Base-by-base conservation (phyloP, 2,888 invertebrate genomes). In the Junonia oenone region DNA sequence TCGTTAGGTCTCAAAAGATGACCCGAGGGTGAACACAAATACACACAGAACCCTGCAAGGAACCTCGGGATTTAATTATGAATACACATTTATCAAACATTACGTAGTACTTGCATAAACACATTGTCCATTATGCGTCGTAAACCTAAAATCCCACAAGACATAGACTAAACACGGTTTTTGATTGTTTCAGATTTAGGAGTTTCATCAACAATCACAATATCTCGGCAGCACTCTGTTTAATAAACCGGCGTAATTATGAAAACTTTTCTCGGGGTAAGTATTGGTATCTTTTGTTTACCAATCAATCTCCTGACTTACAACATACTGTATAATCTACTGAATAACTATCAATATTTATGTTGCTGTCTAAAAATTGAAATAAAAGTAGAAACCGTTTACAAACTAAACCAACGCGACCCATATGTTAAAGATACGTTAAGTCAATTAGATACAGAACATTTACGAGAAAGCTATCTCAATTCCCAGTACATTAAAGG, bases 141-240 rank as follows among this genome's bases (percentile, higher is more conserved):
- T 72, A 73, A 75, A 78, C 72, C 74, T 62, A 63, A 73, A 48
- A 76, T 72, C 73, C 68, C 65, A 65, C 71, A 73, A 76, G 74
- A 77, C 73, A 72, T 37, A 85, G 81, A 84, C 83, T 84, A 82
- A 85, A 85, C 84, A 83, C 72, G 71, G 64, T 59, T 63, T 64
- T 66, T 51, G 62, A 62, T 62, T 68, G 72, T 66, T 71, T 70
- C 71, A 66, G 67, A 71, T 72, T 76, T 78, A 60, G 57, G 76
- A 72, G 67, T 78, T 78, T 63, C 59, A 62, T 62, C 54, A 65
- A 62, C 58, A 63, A 62, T 58, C 55, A 56, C 53, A 59, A 49
- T 50, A 33, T 26, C 15, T 37, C 17, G 8, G 9, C 2, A 13
- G 27, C 14, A 27, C 13, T n/a, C 14, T 45, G 37, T 37, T 37